Evolutionary conservation across 1,140 invertebrate genomes (phyloP), one percentile per base, ranked within the genome.

Genomic region (Eriosoma lanigerum): DNA sequence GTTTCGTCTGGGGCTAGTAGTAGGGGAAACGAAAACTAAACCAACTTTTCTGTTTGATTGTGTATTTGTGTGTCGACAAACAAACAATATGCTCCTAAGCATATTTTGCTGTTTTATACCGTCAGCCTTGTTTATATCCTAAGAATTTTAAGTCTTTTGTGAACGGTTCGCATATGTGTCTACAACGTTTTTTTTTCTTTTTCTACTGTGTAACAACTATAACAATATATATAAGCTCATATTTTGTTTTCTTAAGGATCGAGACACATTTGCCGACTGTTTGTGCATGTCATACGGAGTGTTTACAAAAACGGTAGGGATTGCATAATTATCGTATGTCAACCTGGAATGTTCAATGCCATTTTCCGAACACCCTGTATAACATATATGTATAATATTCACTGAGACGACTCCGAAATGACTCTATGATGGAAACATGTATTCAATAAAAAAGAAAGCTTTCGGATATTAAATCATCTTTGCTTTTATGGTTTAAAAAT

Each of bases 131-230:
- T n/a, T 68, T 46, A 68, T 24, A 17, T 0, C 6, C 2, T 46
- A 48, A 68, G 66, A 68, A 68, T 68, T 29, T 68, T 44, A 66
- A 66, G 21, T 68, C 38, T 68, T 48, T 68, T 68, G 66, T 68
- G 24, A 44, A 68, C 66, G 6, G 44, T 38, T 46, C 13, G 8
- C 2, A 10, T 8, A n/a, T 56, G 52, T 56, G 52, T 56, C n/a
- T 19, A 21, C 38, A 46, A 44, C 10, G 13, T 48, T 48, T 48
- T 66, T 68, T 46, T 13, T n/a, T 32, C 13, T 68, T 68, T 38
- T 8, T 32, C 60, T n/a, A n/a, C 19, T 44, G n/a, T 12, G 24
- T 64, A 38, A 32, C 10, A 12, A 64, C 32, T 38, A n/a, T n/a
- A 17, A 38, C 10, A 46, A n/a, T n/a, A 46, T 21, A 15, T 17